Evolutionary conservation across 1,140 invertebrate genomes (phyloP), one percentile per base, ranked within the genome.

Genomic region (Adoxophyes honmai): DNA sequence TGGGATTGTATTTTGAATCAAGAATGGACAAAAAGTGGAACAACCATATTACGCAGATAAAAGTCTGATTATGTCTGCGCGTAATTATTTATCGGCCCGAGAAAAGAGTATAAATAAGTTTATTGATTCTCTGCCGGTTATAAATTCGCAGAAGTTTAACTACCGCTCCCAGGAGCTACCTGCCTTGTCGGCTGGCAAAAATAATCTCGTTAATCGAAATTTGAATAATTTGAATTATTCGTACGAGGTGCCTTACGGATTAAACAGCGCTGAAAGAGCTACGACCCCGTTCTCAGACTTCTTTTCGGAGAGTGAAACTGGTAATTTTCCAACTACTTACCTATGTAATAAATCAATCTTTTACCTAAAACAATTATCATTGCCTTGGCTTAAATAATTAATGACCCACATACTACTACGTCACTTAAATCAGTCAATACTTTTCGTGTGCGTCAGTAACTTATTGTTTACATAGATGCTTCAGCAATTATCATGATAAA

Each of bases 211-310:
- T 6, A 86, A 88, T 54, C 75, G 85, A 48, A 88, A 88, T 62
- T 54, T 87, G 28, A 67, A 64, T 36, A 88, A 88, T 62, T 54
- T 87, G 28, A 67, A 64, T 36, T 85, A 75, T 66, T 66, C 79
- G 0, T 83, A 68, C 55, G 70, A 76, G 16, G 57, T 72, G 56
- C 59, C 71, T 3, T 81, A 69, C 59, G 59, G 59, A 6, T 59
- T 66, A 0, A 70, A 75, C 54, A 77, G 64, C 57, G 64, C 73
- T 51, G 77, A 87, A 10, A 68, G 84, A 28, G 58, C 78, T 37
- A 75, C 77, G 8, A 85, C 81, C 9, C 84, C 84, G 4, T 81
- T 81, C 69, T 87, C 84, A 1, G 84, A 87, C 54, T 84, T 87
- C 57, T 80, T 84, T 42, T 84, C 84, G 1, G 84, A 85, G 56